Percentiles rank a stretch among this genome's conserved stretches.
These are phyloP conservation scores for Periophthalmodon schlosseri DNA, from an alignment of 2,113 vertebrate species.

Conservation along the genomic window DNA sequence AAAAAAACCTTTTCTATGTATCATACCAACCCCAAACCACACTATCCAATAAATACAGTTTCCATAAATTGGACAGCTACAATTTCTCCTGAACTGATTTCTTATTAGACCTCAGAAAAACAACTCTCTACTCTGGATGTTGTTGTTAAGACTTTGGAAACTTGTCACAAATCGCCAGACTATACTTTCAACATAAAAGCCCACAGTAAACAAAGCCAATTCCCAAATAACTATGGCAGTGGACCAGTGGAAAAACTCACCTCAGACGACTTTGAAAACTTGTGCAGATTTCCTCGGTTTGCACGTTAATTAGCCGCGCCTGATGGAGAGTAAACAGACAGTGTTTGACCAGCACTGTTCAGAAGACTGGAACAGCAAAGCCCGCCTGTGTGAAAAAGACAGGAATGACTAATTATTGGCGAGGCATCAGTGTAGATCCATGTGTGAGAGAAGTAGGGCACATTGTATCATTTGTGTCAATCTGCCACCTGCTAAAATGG, in stretches of 20 bases:
- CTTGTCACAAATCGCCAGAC: conserved; percentile 11
- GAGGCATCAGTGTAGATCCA: background rate
- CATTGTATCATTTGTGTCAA: conserved; percentile 1
- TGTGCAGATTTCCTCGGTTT: background rate
- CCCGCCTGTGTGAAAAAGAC: background rate
- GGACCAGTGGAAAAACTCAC: background rate
- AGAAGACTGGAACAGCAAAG: background rate
- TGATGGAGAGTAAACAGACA: background rate
- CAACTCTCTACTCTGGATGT: conserved; percentile 17
- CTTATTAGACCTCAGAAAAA: conserved; percentile 13
- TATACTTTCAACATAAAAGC: conserved; percentile 30
- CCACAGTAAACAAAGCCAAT: conserved; percentile 21
- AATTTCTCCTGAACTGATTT: background rate
- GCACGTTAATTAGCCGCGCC: conserved; percentile 3
- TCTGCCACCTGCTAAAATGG: background rate
- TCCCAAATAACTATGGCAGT: conserved; percentile 16
- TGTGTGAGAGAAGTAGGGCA: background rate
- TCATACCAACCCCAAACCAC: background rate
- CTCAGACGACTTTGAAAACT: background rate
- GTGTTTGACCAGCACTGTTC: conserved; percentile 10
- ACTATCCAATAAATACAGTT: background rate
- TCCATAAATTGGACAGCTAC: conserved; percentile 8
- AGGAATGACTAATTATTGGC: conserved; percentile 4
- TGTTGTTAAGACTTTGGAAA: conserved; percentile 8
- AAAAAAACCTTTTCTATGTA: too few species aligned